Conservation (phyloP, 2,113 vertebrate species). For the Pomatorhinus ruficollis region DNA sequence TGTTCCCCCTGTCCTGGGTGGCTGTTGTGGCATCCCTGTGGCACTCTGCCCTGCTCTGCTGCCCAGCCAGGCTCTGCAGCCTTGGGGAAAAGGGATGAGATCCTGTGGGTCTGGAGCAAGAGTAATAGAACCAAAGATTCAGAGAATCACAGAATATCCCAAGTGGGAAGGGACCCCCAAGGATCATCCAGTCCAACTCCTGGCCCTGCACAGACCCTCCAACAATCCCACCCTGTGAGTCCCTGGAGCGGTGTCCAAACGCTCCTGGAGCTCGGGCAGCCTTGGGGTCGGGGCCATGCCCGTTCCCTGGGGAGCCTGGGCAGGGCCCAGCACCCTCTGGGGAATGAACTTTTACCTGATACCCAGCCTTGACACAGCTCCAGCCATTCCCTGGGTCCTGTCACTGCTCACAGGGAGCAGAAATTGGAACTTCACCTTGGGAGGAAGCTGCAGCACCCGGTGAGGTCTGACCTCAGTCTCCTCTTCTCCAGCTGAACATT, state of each 20-base stretch:
- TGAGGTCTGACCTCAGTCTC: background rate
- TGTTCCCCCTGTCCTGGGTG: no score
- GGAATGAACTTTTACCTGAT: background rate
- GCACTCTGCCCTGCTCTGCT: background rate
- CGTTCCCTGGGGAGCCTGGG: background rate
- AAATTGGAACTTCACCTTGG: background rate
- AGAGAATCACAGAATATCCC: background rate
- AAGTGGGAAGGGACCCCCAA: background rate
- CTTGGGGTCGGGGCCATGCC: accelerated
- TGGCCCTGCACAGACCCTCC: background rate
- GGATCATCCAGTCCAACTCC: background rate
- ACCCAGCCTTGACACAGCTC: background rate
- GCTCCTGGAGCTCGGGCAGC: background rate
- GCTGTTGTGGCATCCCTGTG: background rate
- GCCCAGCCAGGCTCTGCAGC: background rate
- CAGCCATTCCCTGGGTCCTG: background rate
- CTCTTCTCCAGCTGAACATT: background rate
- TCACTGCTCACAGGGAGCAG: background rate
- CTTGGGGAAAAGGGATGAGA: background rate
- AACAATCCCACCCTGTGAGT: background rate
- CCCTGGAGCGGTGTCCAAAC: accelerated
- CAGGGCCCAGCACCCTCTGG: background rate
- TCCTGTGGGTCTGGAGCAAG: background rate
- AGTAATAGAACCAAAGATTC: background rate
- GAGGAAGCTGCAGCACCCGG: background rate